A percentile compares a stretch with the other conserved stretches of the same genome.
Evolutionary conservation across 2,888 invertebrate species (phyloP).

Genomic region (Drosophila meridiana): DNA sequence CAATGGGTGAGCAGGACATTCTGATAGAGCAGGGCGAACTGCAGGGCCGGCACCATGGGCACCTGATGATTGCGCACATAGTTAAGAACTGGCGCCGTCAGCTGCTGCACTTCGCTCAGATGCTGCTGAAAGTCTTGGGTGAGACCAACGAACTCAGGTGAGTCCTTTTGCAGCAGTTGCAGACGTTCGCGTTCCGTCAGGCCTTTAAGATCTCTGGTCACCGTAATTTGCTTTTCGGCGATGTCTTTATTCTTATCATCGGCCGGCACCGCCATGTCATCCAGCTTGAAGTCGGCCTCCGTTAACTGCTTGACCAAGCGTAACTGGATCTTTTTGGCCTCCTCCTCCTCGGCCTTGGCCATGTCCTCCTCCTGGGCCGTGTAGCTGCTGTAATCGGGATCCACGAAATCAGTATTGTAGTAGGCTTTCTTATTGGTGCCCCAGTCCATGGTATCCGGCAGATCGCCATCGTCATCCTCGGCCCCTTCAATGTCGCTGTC

Average conservation of each 20-base stretch:
- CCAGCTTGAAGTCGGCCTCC: slow-evolving; percentile 89
- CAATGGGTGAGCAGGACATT: slow-evolving; percentile 92
- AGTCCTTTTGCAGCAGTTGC: slow-evolving; percentile 92
- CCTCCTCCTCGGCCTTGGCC: slow-evolving; percentile 93
- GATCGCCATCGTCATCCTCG: slow-evolving; percentile 87
- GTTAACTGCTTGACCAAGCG: slow-evolving; percentile 91
- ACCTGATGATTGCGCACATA: slow-evolving; percentile 88
- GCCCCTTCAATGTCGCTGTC: slow-evolving; percentile 92
- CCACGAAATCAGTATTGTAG: slow-evolving; percentile 95
- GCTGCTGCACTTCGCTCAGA: slow-evolving; percentile 88
- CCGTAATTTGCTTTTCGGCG: slow-evolving; percentile 79
- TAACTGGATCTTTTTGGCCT: slow-evolving; percentile 92
- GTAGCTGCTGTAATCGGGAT: slow-evolving; percentile 89
- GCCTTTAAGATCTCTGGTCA: slow-evolving; percentile 91
- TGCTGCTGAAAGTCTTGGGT: slow-evolving; percentile 92
- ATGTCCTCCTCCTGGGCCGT: slow-evolving; percentile 88
- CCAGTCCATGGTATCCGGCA: slow-evolving; percentile 95
- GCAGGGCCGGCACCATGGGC: slow-evolving; percentile 89
- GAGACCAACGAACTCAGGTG: slow-evolving; percentile 93
- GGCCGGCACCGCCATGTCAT: slow-evolving; percentile 36
- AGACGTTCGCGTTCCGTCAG: slow-evolving; percentile 91
- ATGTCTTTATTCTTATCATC: background rate
- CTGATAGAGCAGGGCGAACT: slow-evolving; percentile 90
- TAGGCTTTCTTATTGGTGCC: slow-evolving; percentile 92
- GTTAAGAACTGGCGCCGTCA: slow-evolving; percentile 89